Evolutionary conservation across 1,140 invertebrate species (phyloP), one percentile per base, ranked within the genome.

Genomic region (Drosophila bifasciata): DNA sequence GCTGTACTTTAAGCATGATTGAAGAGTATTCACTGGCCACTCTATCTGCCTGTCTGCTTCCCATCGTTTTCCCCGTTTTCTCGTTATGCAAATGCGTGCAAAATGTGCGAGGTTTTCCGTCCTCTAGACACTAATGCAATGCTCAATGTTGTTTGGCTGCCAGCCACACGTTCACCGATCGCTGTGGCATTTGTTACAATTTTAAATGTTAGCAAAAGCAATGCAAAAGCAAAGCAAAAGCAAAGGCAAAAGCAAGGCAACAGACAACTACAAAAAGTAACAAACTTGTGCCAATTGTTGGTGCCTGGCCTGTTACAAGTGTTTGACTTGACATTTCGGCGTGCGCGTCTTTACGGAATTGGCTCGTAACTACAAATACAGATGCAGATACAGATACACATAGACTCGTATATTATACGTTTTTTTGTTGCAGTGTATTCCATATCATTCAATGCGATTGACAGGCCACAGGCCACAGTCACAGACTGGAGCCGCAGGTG

Each of bases 101-200:
- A 81, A 88, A 88, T 88, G 83, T 86, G 81, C 78, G 81, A 86
- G 81, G 73, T 88, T 86, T 88, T 72, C 61, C 51, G 39, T 70
- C 57, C 56, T 52, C 43, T 23, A 51, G 64, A 32, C 64, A 55
- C 64, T 8, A 67, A 68, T 68, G 64, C 64, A 67, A 53, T 67
- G 49, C 62, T 67, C 64, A 67, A 55, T 68, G 61, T 53, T 59
- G 74, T 43, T 88, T 86, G 83, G 83, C 84, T 83, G 64, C 60
- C 58, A 79, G 84, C 84, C 84, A 88, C 83, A 88, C 83, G 83
- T 89, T 83, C 53, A 68, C 83, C 63, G 41, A 63, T 76, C 78
- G 71, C 84, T 83, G 71, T 88, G 83, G 84, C 83, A 88, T 88
- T 88, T 88, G 83, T 88, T 88, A 88, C 83, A 88, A 88, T 88